Conservation (phyloP, 2,113 vertebrate species). For the Rhinogobius similis region DNA sequence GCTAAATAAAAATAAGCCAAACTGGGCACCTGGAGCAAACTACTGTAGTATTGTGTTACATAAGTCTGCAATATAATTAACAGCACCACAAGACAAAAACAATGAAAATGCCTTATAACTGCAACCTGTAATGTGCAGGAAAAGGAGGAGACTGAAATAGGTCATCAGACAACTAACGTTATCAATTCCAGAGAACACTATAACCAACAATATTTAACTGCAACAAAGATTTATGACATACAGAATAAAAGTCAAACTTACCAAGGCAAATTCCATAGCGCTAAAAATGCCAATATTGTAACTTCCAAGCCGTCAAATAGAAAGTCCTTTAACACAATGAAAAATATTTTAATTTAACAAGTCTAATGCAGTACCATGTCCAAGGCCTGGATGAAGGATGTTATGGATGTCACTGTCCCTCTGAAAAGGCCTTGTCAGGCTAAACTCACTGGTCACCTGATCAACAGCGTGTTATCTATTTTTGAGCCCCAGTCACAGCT, state of each 20-base stretch:
- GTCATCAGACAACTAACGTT: background rate
- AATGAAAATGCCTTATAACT: too few species aligned
- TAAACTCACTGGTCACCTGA: constrained; percentile 34
- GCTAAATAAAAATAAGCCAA: background rate
- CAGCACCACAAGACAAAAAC: too few species aligned
- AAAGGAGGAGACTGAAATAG: background rate
- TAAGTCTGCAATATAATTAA: constrained; percentile 8
- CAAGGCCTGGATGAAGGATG: background rate
- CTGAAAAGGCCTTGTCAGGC: background rate
- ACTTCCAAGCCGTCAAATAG: background rate
- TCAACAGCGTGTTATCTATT: constrained; percentile 24
- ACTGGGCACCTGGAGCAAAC: background rate
- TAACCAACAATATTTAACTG: background rate
- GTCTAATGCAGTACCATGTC: background rate
- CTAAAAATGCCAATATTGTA: background rate
- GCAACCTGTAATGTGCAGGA: too few species aligned
- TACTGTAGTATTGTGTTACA: background rate
- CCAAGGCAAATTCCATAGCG: constrained; percentile 73
- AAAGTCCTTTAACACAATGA: background rate
- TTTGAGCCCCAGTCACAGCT: constrained; percentile 19
- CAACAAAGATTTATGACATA: background rate
- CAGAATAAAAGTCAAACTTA: constrained; percentile 38
- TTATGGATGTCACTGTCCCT: background rate
- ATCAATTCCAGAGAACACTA: background rate
- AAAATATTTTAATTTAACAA: background rate